Percentiles rank a stretch among this genome's conserved stretches.
These are phyloP conservation scores for Sinonovacula constricta DNA, from an alignment of 1,140 invertebrate genomes.

Conservation along the genomic window DNA sequence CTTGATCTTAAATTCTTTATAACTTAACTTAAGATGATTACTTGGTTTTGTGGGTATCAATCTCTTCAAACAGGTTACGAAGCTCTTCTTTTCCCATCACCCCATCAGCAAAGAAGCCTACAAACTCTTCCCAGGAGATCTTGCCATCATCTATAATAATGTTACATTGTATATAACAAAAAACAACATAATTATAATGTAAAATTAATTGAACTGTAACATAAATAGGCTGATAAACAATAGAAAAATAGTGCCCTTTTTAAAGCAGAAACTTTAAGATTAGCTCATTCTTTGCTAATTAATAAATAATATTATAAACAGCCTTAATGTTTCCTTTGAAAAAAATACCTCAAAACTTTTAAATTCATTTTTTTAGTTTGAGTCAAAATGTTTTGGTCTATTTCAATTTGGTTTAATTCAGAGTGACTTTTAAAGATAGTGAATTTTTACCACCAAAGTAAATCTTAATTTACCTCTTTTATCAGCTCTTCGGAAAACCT, in stretches of 20 bases:
- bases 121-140: conserved; percentile 75
- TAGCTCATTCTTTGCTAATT: neutral
- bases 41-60: conserved; percentile 75
- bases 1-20: too few species aligned
- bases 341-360: neutral
- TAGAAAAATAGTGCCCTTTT: neutral
- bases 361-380: neutral
- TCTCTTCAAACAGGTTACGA: conserved; percentile 69
- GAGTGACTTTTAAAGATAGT: neutral
- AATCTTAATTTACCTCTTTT: conserved; percentile 68
- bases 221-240: too few species aligned
- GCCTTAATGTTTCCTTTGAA: neutral
- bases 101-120: conserved; percentile 73
- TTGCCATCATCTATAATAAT: conserved; percentile 71
- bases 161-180: neutral
- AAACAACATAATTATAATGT: neutral
- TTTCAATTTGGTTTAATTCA: neutral
- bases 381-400: neutral
- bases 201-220: neutral
- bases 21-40: conserved; percentile 31
- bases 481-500: conserved; percentile 73
- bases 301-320: neutral
- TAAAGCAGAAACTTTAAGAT: neutral
- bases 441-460: neutral
- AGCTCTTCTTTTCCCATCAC: conserved; percentile 74